phyloP scores from a whole-genome alignment of 2,113 vertebrate species.

The Saimiri boliviensis region DNA sequence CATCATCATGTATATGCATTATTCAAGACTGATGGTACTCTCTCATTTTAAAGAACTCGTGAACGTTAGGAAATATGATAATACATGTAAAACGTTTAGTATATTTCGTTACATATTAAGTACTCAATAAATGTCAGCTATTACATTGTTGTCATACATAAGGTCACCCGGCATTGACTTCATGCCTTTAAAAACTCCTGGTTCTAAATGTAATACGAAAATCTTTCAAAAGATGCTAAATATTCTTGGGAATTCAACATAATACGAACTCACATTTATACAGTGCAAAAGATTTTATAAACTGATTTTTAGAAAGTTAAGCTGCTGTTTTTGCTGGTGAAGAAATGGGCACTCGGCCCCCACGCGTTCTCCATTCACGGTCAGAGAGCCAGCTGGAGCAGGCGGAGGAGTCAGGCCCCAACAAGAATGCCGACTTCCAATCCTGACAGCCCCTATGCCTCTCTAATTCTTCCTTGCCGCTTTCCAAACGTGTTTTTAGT shows the following conservation, averaged over 20 bases:
- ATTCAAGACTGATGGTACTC: neutral
- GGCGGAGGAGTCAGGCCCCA: neutral
- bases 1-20: neutral
- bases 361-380: neutral
- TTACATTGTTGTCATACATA: neutral
- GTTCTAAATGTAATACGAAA: neutral
- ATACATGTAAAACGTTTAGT: neutral
- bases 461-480: neutral
- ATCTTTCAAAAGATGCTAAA: neutral
- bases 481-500: neutral
- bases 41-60: neutral
- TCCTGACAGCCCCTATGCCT: neutral
- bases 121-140: neutral
- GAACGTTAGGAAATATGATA: neutral
- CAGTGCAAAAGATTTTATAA: neutral
- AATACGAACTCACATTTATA: neutral
- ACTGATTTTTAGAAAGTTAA: neutral
- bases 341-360: neutral
- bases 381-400: neutral
- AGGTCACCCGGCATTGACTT: neutral
- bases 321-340: neutral
- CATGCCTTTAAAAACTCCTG: neutral
- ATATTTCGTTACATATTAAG: neutral
- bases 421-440: neutral
- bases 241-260: neutral